Base-by-base conservation (phyloP, 2,113 vertebrate species). In the Psophia crepitans region DNA sequence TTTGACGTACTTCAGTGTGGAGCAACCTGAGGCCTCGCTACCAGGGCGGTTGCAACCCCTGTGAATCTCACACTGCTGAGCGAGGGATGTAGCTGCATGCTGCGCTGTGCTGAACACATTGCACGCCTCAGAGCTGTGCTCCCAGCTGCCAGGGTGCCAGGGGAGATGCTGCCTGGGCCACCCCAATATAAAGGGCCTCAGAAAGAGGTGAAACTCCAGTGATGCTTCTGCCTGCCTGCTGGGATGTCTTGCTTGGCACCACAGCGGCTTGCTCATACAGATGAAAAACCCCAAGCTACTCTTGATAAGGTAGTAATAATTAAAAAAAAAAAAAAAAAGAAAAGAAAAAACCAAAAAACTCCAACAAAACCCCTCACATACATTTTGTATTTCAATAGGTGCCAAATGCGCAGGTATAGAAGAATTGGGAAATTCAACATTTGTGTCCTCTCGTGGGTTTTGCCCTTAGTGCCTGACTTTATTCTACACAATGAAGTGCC, bases 71-170 rank as follows among this genome's bases (percentile, higher is more conserved):
- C 32, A 14, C 1, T 6, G 26, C 30, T 11, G 11, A 43, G 24
- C 5, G 1, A 12, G 74, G 39, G 69, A 23, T 20, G 53, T 18
- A 26, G 70, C 57, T 75, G 51, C 35, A 41, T 17, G 22, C 71
- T 65, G 46, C 3, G 6, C 63, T 0, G 0, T 30, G 44, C 69
- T n/a, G 37, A 33, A 19, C 1, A 4, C 46, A 1, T 2, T 13
- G 17, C 7, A 12, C 17, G 4, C 26, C 58, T 91, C 18, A 0
- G 51, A 61, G 90, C 63, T 46, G 60, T 2, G 0, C 14, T 70
- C 41, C 53, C 33, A 7, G 26, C 5, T 1, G 39, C 14, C 0
- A 0, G 3, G 4, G 20, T 68, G 63, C 73, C 0, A 0, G 56
- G 39, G 14, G 17, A 64, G 27, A 18, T 7, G 35, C 54, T 61